Base-by-base conservation (phyloP, 2,113 vertebrate species). In the Megaceryle maxima region DNA sequence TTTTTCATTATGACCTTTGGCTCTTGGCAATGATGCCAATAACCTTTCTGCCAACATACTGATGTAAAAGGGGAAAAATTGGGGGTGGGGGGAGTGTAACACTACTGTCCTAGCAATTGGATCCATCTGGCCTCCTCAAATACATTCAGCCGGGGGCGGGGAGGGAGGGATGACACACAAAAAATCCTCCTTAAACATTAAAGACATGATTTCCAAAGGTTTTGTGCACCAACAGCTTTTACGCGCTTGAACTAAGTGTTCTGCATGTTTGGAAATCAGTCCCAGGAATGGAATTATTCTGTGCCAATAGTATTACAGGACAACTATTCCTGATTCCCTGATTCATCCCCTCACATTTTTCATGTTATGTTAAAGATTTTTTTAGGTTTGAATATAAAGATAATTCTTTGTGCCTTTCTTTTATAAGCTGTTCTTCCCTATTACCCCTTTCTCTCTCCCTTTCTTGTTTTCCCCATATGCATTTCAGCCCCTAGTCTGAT, bases 11-110 rank as follows among this genome's bases (percentile, higher is more conserved):
- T 94, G 93, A 93, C 89, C 92, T 97, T 97, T 96, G 94, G 78
- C 92, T 96, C 69, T 92, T 83, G 74, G 79, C 64, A 63, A 51
- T 55, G 50, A 86, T 97, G 87, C 80, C 92, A 96, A 75, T 92
- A 95, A 95, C 91, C 84, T 55, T 90, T 88, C 88, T 96, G 95
- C 96, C 96, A 97, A 95, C 44, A 51, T 72, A 72, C 74, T 96
- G 94, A 94, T 93, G 83, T 91, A 96, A 97, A 97, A 94, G 11
- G 64, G 68, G 93, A 88, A 95, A 91, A 93, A 79, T 1, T 33
- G 14, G 24, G 26, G 13, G 9, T 2, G 20, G 3, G 25, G 8
- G 9, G 25, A 79, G 20, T 78, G 41, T 69, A 76, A 75, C 90
- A 88, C 88, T 94, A 92, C 95, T 94, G 94, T 96, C 91, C 79